These are phyloP conservation scores for Phalera bucephala DNA, from an alignment of 2,888 invertebrate species.

Conservation along the genomic window DNA sequence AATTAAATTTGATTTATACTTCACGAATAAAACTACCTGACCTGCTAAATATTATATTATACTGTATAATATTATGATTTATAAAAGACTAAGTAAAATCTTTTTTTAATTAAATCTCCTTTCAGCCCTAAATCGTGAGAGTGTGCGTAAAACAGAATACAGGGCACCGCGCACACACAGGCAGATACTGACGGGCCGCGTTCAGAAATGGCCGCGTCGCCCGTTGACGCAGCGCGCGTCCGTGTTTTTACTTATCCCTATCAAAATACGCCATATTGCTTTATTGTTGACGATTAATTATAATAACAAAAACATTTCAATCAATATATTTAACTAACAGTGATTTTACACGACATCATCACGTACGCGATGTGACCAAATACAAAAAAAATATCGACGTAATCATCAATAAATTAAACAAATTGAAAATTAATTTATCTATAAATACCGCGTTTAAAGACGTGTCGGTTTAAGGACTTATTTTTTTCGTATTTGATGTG, in stretches of 20 bases:
- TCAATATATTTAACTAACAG: constrained; percentile 1
- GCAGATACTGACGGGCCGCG: constrained; percentile 67
- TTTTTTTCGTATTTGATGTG: constrained; percentile 2
- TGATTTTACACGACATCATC: constrained; percentile 5
- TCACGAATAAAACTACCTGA: too few species aligned
- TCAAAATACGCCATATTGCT: constrained; percentile 75
- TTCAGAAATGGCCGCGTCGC: constrained; percentile 58
- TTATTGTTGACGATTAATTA: constrained; percentile 51
- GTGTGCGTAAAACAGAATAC: constrained; percentile 73
- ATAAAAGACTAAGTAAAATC: too few species aligned
- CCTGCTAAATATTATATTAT: too few species aligned
- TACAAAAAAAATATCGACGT: neutral
- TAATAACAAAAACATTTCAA: constrained; percentile 31
- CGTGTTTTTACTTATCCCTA: constrained; percentile 69
- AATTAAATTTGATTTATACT: too few species aligned
- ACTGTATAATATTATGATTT: too few species aligned
- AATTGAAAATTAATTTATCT: constrained; percentile 16
- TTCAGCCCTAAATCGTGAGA: constrained; percentile 56
- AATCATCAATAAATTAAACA: neutral
- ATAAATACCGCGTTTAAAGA: constrained; percentile 27
- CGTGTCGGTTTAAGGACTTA: constrained; percentile 11
- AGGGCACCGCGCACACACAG: constrained; percentile 43
- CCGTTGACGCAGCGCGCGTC: constrained; percentile 44
- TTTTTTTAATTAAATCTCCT: too few species aligned
- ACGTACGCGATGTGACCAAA: neutral